phyloP scores from a whole-genome alignment of 2,797 vertebrate genomes.

The Neosilurus mollespiculum region DNA sequence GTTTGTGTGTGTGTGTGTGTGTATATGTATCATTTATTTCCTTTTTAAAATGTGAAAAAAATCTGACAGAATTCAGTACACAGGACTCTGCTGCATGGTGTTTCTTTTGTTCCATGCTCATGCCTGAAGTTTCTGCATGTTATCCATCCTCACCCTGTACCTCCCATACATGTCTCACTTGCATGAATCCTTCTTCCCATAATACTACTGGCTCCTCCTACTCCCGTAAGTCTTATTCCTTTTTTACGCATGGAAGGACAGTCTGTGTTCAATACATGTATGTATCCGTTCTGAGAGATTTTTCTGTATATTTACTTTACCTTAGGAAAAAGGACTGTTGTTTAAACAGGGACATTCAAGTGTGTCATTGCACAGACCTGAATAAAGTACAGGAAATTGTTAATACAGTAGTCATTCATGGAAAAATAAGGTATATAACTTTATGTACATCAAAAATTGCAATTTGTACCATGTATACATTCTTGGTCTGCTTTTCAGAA shows the following conservation, averaged over 20 bases:
- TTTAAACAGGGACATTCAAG: neutral
- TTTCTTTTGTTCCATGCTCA: conserved; percentile 48
- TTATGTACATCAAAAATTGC: neutral
- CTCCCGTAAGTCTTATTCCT: conserved; percentile 57
- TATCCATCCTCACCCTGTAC: conserved; percentile 66
- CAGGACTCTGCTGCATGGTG: conserved; percentile 12
- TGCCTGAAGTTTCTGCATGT: conserved; percentile 79
- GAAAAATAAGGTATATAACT: neutral
- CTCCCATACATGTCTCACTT: conserved; percentile 77
- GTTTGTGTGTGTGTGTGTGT: too few species aligned
- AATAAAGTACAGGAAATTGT: neutral
- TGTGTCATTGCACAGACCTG: neutral
- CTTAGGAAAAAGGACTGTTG: neutral
- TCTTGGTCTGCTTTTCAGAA: conserved; percentile 73
- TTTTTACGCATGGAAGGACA: conserved; percentile 22
- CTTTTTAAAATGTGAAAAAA: too few species aligned
- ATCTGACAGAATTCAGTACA: neutral
- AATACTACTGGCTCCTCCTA: conserved; percentile 71
- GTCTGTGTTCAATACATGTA: neutral
- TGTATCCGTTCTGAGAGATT: neutral
- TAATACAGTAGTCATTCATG: neutral
- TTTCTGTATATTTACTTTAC: neutral
- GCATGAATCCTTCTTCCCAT: conserved; percentile 81
- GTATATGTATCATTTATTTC: too few species aligned
- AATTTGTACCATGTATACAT: neutral